Percentiles rank a stretch among this genome's conserved stretches.
Evolutionary conservation across 2,113 vertebrate genomes (phyloP).

Genomic region (Cercopithecus mona): DNA sequence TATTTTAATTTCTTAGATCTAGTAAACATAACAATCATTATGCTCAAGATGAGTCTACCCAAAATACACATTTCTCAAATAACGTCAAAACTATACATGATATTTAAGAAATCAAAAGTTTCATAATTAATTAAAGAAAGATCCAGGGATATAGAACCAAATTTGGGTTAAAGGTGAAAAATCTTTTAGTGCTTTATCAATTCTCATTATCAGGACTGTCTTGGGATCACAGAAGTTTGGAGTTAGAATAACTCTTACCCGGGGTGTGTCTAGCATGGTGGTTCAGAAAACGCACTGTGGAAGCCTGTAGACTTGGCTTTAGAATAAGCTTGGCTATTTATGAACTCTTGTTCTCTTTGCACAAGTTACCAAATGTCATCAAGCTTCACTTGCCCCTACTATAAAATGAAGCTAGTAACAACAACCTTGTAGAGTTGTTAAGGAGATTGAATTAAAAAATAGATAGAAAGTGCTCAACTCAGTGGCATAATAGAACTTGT

Average conservation of each 20-base stretch:
- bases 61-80: not conserved
- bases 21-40: not conserved
- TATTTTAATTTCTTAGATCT: not conserved
- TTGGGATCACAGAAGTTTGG: not conserved
- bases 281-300: rapidly evolving
- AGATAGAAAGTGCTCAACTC: not conserved
- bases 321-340: not conserved
- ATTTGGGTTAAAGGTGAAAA: not conserved
- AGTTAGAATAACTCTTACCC: not conserved
- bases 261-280: rapidly evolving
- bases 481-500: not conserved
- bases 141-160: not conserved
- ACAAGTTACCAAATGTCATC: not conserved
- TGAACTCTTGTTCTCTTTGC: not conserved
- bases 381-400: not conserved
- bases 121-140: not conserved
- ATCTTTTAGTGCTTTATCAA: not conserved
- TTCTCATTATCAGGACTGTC: not conserved
- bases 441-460: not conserved
- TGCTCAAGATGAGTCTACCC: not conserved
- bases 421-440: not conserved
- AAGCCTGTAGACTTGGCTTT: not conserved
- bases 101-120: not conserved
- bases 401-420: not conserved
- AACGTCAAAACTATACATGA: not conserved